Evolutionary conservation across 23 tunicate genomes (phyloP).

Genomic region (Aplidium turbinatum): DNA sequence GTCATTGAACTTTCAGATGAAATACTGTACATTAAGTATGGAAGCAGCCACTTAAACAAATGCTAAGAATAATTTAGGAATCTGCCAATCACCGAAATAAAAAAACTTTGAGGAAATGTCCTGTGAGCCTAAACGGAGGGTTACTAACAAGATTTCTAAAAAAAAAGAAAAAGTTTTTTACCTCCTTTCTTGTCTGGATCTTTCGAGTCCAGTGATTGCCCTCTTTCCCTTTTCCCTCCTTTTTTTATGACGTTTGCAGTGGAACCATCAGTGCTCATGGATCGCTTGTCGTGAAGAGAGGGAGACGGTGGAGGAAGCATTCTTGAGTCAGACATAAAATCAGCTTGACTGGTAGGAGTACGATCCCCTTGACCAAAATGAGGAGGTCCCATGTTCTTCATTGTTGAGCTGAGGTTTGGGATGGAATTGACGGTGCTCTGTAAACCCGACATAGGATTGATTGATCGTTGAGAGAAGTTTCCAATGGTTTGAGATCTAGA

Average conservation of each 20-base stretch:
- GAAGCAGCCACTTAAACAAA: too few species aligned
- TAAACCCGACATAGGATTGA: conserved; percentile 85
- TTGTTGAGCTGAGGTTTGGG: conserved; percentile 43
- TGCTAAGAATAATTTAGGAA: too few species aligned
- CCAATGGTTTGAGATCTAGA: conserved; percentile 33
- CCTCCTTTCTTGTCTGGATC: conserved; percentile 82
- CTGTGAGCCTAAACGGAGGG: too few species aligned
- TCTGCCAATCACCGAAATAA: too few species aligned
- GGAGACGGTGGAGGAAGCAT: conserved; percentile 83
- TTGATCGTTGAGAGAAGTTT: conserved; percentile 6
- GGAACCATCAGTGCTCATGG: conserved; percentile 69
- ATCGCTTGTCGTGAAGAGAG: conserved; percentile 60
- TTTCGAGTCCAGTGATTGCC: conserved; percentile 72
- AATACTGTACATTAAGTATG: too few species aligned
- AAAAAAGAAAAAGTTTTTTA: background rate
- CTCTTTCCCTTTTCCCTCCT: conserved; percentile 70
- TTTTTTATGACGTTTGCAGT: conserved; percentile 20
- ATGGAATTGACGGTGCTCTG: conserved; percentile 86
- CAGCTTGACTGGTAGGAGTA: conserved; percentile 33
- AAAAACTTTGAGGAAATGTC: too few species aligned
- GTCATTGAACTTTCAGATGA: too few species aligned
- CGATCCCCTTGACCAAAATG: conserved; percentile 41
- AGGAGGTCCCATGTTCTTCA: conserved; percentile 79
- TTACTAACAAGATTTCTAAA: background rate
- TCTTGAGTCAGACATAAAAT: conserved; percentile 23